Conservation (phyloP, 1,140 invertebrate genomes). For the Drusus annulatus region DNA sequence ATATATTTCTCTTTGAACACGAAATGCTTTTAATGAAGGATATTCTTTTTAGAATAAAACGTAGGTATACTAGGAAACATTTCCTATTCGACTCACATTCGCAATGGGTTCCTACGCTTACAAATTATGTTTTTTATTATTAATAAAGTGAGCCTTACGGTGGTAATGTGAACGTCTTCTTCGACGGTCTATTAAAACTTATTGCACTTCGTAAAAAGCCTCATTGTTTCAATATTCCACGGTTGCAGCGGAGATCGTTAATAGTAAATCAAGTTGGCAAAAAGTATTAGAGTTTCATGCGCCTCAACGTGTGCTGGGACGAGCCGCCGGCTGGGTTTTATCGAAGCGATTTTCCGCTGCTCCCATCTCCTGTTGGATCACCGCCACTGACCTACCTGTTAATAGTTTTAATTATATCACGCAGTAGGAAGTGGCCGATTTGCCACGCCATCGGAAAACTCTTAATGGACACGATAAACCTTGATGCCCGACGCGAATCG, state of each 20-base stretch:
- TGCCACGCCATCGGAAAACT: slow-evolving; percentile 23
- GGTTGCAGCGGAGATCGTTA: background rate
- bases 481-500: slow-evolving; percentile 5
- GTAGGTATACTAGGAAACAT: no score
- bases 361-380: slow-evolving; percentile 8
- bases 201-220: background rate
- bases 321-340: slow-evolving; percentile 13
- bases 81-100: no score
- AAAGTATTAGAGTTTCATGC: background rate
- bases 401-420: slow-evolving; percentile 39
- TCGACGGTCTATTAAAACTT: background rate
- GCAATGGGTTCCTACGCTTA: no score
- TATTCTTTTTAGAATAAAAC: no score
- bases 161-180: background rate
- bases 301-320: background rate
- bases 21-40: no score
- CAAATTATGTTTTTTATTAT: no score
- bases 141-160: no score
- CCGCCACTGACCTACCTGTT: slow-evolving; percentile 4
- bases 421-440: slow-evolving; percentile 24
- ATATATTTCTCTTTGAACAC: no score
- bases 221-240: slow-evolving; percentile 1
- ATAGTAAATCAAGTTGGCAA: slow-evolving; percentile 25
- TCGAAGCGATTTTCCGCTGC: slow-evolving; percentile 28
- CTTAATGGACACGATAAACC: background rate